Percentiles rank a stretch among this genome's conserved stretches.
Conservation (phyloP, 2,888 invertebrate genomes). For the Listrodromus nycthemerus region DNA sequence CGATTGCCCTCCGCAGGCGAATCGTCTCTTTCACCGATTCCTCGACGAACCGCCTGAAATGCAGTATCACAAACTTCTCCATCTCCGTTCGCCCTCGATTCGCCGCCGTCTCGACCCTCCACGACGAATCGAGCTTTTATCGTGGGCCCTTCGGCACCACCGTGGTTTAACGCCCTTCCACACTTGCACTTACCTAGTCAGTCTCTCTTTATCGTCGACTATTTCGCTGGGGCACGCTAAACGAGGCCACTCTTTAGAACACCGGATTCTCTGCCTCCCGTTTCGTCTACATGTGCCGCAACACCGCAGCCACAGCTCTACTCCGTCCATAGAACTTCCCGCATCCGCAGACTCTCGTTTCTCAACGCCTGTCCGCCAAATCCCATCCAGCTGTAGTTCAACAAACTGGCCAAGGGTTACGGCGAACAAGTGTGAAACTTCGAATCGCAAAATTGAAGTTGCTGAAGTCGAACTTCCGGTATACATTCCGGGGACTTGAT, state of each 20-base stretch:
- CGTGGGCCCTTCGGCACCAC: conserved; percentile 66
- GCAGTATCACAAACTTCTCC: conserved; percentile 50
- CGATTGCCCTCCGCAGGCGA: neutral
- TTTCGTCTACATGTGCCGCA: conserved; percentile 29
- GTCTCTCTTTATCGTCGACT: conserved; percentile 72
- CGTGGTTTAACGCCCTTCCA: conserved; percentile 72
- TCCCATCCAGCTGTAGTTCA: neutral
- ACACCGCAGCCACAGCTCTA: neutral
- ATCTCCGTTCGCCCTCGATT: conserved; percentile 56
- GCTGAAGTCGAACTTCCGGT: neutral
- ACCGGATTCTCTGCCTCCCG: conserved; percentile 59
- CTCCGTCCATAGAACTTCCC: conserved; percentile 7
- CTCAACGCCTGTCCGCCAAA: conserved; percentile 33
- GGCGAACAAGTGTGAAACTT: neutral
- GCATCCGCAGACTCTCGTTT: conserved; percentile 34
- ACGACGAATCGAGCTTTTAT: conserved; percentile 70
- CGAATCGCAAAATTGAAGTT: conserved; percentile 13
- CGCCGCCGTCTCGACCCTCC: conserved; percentile 42
- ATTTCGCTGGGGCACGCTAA: conserved; percentile 69
- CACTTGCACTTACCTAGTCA: conserved; percentile 69
- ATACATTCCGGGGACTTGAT: too few relatives aligned
- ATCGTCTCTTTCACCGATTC: neutral
- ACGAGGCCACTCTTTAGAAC: conserved; percentile 75
- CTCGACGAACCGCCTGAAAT: neutral
- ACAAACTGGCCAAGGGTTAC: conserved; percentile 35